These are phyloP conservation scores for Aphaenogaster floridana DNA, from an alignment of 1,140 invertebrate genomes.

Conservation along the genomic window DNA sequence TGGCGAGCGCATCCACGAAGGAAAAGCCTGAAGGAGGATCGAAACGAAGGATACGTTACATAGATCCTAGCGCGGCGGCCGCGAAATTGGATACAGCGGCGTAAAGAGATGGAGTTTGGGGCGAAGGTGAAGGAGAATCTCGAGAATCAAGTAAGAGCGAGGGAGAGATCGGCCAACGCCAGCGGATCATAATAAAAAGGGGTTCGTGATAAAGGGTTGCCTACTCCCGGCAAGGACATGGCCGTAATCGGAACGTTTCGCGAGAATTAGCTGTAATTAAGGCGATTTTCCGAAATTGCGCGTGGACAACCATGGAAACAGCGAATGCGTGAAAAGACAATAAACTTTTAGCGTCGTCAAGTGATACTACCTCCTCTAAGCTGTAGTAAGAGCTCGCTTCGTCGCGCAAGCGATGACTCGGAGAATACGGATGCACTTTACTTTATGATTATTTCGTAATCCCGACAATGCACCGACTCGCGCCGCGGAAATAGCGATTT, in stretches of 20 bases:
- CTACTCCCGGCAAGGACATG: slow-evolving; percentile 7
- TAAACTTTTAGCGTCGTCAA: slow-evolving; percentile 29
- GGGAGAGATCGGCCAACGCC: neutral
- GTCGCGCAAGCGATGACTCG: neutral
- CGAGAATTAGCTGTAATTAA: slow-evolving; percentile 74
- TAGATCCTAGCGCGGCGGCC: neutral
- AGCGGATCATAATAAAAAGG: slow-evolving; percentile 64
- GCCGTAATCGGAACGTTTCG: slow-evolving; percentile 57
- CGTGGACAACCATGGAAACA: slow-evolving; percentile 37
- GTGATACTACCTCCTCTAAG: neutral
- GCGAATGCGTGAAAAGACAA: neutral
- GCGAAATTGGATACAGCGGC: slow-evolving; percentile 33
- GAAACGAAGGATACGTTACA: neutral
- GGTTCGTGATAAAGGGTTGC: slow-evolving; percentile 63
- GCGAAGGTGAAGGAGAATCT: neutral
- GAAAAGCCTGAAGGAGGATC: neutral
- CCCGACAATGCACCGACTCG: neutral
- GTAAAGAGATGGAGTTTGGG: neutral
- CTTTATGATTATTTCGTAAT: slow-evolving; percentile 50
- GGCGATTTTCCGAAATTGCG: slow-evolving; percentile 45
- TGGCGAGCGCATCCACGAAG: neutral
- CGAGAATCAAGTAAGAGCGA: neutral
- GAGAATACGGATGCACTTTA: neutral
- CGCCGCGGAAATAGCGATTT: neutral
- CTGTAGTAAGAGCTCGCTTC: neutral